phyloP scores from a whole-genome alignment of 2,797 vertebrate species.

The Melanotaenia pygmaea region DNA sequence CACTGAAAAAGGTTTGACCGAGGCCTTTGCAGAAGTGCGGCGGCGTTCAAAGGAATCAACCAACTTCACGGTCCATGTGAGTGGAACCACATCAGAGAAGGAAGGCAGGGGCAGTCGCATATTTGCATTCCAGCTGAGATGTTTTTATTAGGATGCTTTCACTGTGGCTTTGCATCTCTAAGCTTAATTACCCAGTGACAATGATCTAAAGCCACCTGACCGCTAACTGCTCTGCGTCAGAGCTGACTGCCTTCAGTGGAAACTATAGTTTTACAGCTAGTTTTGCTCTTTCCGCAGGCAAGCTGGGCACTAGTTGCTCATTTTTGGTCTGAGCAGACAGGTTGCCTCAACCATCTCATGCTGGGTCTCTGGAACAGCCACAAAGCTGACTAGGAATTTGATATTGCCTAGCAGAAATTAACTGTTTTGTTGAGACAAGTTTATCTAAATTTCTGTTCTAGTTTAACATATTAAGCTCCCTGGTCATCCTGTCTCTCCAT shows the following conservation, averaged over 20 bases:
- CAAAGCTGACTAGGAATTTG: no score
- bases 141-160: conserved; percentile 35
- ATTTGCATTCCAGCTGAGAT: conserved; percentile 7
- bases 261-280: background rate
- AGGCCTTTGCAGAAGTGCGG: conserved; percentile 89
- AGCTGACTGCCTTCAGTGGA: conserved; percentile 5
- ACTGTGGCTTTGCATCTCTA: conserved; percentile 1
- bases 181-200: conserved; percentile 12
- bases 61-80: conserved; percentile 94
- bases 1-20: conserved; percentile 89
- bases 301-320: background rate
- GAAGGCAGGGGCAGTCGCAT: background rate
- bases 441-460: no score
- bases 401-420: no score
- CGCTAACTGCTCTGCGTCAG: conserved; percentile 6
- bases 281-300: background rate
- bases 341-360: background rate
- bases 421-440: no score
- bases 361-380: no score
- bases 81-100: conserved; percentile 32
- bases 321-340: no score
- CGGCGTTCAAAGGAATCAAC: conserved; percentile 84
- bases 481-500: background rate
- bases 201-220: conserved; percentile 10
- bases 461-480: no score